phyloP scores from a whole-genome alignment of 2,888 invertebrate species.

The Trachelus stipa region DNA sequence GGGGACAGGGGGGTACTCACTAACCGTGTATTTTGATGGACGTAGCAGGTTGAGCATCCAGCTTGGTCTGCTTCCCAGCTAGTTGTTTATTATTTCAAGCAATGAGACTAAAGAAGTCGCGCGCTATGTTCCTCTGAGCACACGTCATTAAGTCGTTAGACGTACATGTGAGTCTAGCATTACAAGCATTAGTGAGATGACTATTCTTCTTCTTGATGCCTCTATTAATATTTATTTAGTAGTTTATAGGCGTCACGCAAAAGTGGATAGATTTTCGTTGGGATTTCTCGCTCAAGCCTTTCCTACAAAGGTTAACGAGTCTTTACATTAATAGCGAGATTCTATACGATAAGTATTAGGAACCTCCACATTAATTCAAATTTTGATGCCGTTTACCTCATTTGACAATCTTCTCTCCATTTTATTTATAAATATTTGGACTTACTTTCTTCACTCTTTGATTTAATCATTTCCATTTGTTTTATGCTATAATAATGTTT shows the following conservation, averaged over 20 bases:
- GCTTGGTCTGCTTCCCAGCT: background rate
- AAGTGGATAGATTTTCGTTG: background rate
- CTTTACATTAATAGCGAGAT: background rate
- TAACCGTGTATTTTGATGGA: constrained; percentile 1
- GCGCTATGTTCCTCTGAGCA: constrained; percentile 1
- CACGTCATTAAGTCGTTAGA: constrained; percentile 8
- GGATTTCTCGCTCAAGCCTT: background rate
- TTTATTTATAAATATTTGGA: no score
- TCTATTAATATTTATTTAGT: constrained; percentile 4
- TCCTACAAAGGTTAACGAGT: background rate
- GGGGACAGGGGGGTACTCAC: background rate
- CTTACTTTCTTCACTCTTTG: background rate
- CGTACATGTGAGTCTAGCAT: background rate
- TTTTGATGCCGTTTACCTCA: no score
- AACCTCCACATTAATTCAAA: no score
- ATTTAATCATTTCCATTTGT: background rate
- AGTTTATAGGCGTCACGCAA: background rate
- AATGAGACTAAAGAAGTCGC: background rate
- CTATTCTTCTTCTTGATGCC: constrained; percentile 1
- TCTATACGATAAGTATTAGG: no score
- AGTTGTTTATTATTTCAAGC: constrained; percentile 3
- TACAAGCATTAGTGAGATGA: constrained; percentile 1
- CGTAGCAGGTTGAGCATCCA: background rate
- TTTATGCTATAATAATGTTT: no score
- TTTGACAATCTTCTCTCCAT: no score